A percentile compares a stretch with the other conserved stretches of the same genome.
Conservation (phyloP, 2,888 invertebrate genomes). For the Dascillus cervinus region DNA sequence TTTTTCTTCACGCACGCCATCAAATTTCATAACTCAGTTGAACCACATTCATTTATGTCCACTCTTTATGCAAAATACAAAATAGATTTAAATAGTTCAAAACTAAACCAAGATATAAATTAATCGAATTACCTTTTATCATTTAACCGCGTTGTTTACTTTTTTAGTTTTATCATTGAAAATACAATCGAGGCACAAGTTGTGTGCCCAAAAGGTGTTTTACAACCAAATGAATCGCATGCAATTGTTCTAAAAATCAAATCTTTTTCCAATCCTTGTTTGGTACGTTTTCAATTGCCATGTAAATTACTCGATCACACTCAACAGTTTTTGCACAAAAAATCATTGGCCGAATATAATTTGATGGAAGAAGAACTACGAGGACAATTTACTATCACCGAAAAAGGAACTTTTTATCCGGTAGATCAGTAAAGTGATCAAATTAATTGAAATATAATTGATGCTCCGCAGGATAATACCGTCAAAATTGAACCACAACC, state of each 20-base stretch:
- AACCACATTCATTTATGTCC: too few relatives aligned
- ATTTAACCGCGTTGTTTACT: too few relatives aligned
- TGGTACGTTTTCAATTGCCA: constrained; percentile 26
- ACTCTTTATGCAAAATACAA: too few relatives aligned
- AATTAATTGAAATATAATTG: too few relatives aligned
- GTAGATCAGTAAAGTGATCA: constrained; percentile 27
- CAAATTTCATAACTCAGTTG: too few relatives aligned
- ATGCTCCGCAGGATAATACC: too few relatives aligned
- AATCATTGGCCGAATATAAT: constrained; percentile 27
- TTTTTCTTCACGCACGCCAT: too few relatives aligned
- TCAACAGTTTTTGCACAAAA: constrained; percentile 32
- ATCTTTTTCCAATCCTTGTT: constrained; percentile 33
- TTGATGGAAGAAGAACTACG: constrained; percentile 25
- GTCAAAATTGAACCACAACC: constrained; percentile 26
- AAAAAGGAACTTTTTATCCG: constrained; percentile 31
- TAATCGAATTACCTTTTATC: too few relatives aligned
- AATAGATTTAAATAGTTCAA: too few relatives aligned
- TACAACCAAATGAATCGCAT: constrained; percentile 35
- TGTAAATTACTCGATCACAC: constrained; percentile 39
- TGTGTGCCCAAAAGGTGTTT: constrained; percentile 31
- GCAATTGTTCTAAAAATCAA: constrained; percentile 33
- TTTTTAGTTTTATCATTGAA: constrained; percentile 26
- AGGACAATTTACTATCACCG: constrained; percentile 38
- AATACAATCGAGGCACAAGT: constrained; percentile 27
- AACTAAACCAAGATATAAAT: constrained; percentile 3